Evolutionary conservation across 2,888 invertebrate species (phyloP), one percentile per base, ranked within the genome.

Genomic region (Cinara cedri): DNA sequence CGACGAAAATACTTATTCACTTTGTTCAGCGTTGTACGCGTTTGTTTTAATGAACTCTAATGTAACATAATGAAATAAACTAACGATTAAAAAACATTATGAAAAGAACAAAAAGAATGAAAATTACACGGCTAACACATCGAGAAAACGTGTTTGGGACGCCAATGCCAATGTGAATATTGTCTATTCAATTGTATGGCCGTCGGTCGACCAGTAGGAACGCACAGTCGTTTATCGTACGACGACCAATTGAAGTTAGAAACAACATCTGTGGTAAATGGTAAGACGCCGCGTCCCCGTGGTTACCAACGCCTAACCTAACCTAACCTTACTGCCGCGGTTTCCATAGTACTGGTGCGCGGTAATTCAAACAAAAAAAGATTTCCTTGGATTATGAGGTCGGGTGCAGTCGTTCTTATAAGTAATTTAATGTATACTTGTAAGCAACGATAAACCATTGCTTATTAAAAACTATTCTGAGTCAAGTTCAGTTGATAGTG

Each of bases 81-180:
- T 34, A 60, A 34, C 60, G 19, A 44, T 10, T 19, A 19, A 1
- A 63, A 63, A n/a, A 71, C 9, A n/a, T 34, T 34, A 4, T 14
- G 9, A 19, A 42, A 19, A 13, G 14, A 16, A 34, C 51, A 16
- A 19, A 1, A 49, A n/a, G n/a, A n/a, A n/a, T n/a, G n/a, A n/a
- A 34, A 63, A 34, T 19, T 16, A 72, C 21, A 44, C 14, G 21
- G 63, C 6, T 42, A 46, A 51, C 34, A 34, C 51, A 21, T 9
- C 24, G 13, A 54, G 54, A 75, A 34, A 75, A 75, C 74, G 74
- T 75, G 74, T 75, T 75, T 24, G 13, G 16, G 42, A 54, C n/a
- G n/a, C n/a, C n/a, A n/a, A 34, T 51, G 51, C 63, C 16, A 21
- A 16, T 16, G 19, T 34, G 24, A 10, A 60, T n/a, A 16, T 21